Evolutionary conservation across 2,888 invertebrate species (phyloP).

Genomic region (Heliconius erato): DNA sequence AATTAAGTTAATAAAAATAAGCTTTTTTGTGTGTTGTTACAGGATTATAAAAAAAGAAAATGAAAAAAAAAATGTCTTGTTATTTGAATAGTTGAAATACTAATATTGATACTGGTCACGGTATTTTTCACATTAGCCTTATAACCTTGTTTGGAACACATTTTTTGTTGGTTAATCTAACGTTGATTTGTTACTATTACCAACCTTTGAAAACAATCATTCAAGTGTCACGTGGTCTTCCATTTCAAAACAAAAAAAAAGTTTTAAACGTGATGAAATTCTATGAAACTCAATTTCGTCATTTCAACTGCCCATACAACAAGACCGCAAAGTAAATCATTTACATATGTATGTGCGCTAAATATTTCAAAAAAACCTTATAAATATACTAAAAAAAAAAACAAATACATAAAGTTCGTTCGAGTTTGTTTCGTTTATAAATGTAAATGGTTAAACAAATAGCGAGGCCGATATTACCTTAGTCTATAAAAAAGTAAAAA

Average conservation of each 20-base stretch:
- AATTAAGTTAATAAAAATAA: not conserved
- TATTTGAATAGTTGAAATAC: not conserved
- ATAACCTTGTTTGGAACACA: no score
- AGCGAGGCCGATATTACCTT: constrained; percentile 5
- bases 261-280: not conserved
- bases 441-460: not conserved
- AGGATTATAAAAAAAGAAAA: not conserved
- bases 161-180: not conserved
- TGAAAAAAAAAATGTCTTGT: not conserved
- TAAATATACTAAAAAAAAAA: not conserved
- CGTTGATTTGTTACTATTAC: not conserved
- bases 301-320: constrained; percentile 1
- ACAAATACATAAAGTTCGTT: not conserved
- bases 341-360: not conserved
- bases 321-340: not conserved
- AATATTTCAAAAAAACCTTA: not conserved
- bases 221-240: not conserved
- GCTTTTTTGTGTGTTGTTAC: not conserved
- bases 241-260: not conserved
- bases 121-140: not conserved
- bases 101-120: not conserved
- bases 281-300: not conserved
- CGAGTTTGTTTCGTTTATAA: not conserved
- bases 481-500: constrained; percentile 10
- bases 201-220: not conserved